These are phyloP conservation scores for Saturnia pavonia DNA, from an alignment of 2,888 invertebrate species.

Conservation along the genomic window DNA sequence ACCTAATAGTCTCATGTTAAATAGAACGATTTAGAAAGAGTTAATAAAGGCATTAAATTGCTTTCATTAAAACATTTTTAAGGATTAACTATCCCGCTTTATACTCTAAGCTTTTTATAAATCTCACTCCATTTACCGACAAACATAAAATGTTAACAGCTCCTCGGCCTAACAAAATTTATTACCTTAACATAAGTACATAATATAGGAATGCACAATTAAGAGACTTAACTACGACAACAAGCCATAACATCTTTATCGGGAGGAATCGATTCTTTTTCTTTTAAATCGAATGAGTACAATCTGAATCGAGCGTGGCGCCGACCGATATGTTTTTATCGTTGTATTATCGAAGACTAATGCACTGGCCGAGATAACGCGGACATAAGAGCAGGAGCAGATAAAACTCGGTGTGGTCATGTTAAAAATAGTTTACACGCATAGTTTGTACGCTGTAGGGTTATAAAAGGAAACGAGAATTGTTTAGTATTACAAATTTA, in stretches of 20 bases:
- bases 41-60: slow-evolving; percentile 16
- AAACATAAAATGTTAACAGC: slow-evolving; percentile 35
- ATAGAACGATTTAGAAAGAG: slow-evolving; percentile 33
- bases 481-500: slow-evolving; percentile 5
- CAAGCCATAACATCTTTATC: slow-evolving; percentile 78
- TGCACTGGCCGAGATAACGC: slow-evolving; percentile 75
- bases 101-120: background rate
- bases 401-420: slow-evolving; percentile 79
- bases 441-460: slow-evolving; percentile 68
- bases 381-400: slow-evolving; percentile 78
- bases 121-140: slow-evolving; percentile 19
- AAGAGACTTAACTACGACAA: slow-evolving; percentile 70
- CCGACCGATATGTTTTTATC: slow-evolving; percentile 78
- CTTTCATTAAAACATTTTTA: background rate
- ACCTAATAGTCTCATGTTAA: slow-evolving; percentile 43
- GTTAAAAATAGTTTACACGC: slow-evolving; percentile 81
- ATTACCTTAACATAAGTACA: slow-evolving; percentile 50
- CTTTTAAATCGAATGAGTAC: slow-evolving; percentile 70
- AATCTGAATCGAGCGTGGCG: slow-evolving; percentile 78
- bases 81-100: background rate
- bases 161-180: slow-evolving; percentile 49
- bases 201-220: slow-evolving; percentile 74
- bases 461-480: slow-evolving; percentile 36
- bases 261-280: slow-evolving; percentile 70
- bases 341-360: slow-evolving; percentile 78